Percentiles rank a stretch among this genome's conserved stretches.
Evolutionary conservation across 2,113 vertebrate genomes (phyloP).

Genomic region (Tyrannus savana): DNA sequence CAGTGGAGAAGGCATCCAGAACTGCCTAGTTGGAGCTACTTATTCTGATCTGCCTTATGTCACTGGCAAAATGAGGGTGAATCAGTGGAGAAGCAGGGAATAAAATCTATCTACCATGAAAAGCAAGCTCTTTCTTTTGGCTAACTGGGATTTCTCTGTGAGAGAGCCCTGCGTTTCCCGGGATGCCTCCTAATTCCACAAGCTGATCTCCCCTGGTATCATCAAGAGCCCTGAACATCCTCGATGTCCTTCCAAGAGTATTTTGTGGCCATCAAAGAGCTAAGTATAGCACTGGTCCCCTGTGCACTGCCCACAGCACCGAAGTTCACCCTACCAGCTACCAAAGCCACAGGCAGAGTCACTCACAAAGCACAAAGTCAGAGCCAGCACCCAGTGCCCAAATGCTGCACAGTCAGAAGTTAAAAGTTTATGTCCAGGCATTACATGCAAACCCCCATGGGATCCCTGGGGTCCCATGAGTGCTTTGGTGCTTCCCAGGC

Average conservation of each 20-base stretch:
- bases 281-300: not conserved
- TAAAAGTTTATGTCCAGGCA: not conserved
- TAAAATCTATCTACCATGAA: not conserved
- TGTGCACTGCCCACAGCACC: not conserved
- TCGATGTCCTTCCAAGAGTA: not conserved
- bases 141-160: not conserved
- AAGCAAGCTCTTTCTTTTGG: not conserved
- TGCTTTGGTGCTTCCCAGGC: not conserved
- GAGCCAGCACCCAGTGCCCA: not conserved
- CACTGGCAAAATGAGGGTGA: slow-evolving; percentile 8
- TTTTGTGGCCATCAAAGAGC: not conserved
- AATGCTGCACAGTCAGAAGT: not conserved
- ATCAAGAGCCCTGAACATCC: not conserved
- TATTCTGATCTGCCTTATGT: slow-evolving; percentile 15
- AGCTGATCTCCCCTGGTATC: fast-evolving
- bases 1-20: slow-evolving; percentile 25
- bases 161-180: not conserved
- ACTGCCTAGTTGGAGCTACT: slow-evolving; percentile 17
- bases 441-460: fast-evolving
- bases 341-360: fast-evolving
- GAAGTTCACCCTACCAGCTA: not conserved
- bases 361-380: fast-evolving
- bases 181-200: not conserved
- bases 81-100: slow-evolving; percentile 1
- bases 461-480: not conserved